Evolutionary conservation across 2,888 invertebrate genomes (phyloP).

Genomic region (Seira sanloemensis): DNA sequence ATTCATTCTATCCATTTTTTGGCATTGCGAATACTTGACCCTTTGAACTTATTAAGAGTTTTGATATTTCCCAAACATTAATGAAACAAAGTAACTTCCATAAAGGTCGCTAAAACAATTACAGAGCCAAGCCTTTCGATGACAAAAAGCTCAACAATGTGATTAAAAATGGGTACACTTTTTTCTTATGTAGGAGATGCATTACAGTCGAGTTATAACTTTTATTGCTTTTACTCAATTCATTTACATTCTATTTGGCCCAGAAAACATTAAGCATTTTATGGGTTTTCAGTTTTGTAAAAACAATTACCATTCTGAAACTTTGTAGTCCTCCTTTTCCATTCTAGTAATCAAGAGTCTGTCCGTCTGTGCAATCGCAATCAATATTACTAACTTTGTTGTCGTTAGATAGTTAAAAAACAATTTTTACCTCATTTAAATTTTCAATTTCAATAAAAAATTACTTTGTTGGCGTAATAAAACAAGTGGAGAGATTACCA

Average conservation of each 20-base stretch:
- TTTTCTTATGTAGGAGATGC: no score
- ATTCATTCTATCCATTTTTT: no score
- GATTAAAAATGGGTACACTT: no score
- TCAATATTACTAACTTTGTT: background rate
- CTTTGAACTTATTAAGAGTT: no score
- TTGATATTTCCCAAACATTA: no score
- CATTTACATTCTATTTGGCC: background rate
- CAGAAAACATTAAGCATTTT: background rate
- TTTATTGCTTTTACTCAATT: background rate
- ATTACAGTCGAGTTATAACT: no score
- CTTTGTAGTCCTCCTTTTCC: background rate
- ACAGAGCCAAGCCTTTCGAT: no score
- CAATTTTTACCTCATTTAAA: background rate
- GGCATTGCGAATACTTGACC: no score
- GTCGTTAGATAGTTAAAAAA: background rate
- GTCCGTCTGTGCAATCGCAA: no score
- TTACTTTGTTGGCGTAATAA: background rate
- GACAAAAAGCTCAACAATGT: no score
- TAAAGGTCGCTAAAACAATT: no score
- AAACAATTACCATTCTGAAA: background rate
- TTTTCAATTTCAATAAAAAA: slow-evolving; percentile 4
- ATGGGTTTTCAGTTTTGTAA: background rate
- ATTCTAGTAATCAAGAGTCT: background rate
- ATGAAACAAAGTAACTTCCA: no score
- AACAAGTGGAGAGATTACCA: background rate